These are phyloP conservation scores for Diorhabda sublineata DNA, from an alignment of 1,140 invertebrate genomes.

Conservation along the genomic window DNA sequence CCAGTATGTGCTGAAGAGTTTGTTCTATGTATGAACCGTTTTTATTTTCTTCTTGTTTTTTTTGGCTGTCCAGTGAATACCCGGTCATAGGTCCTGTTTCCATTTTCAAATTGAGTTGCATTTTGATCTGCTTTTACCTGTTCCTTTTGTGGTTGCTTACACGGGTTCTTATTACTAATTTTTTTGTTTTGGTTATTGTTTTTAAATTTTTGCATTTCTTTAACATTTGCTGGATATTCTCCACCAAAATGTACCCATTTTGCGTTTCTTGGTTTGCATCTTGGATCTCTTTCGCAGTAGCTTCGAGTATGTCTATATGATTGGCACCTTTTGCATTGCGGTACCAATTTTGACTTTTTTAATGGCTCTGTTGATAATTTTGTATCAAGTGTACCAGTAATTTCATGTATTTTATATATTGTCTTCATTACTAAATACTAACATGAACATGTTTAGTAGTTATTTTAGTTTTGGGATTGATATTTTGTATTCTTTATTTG, in stretches of 20 bases:
- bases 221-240: constrained; percentile 40
- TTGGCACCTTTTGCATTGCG: constrained; percentile 25
- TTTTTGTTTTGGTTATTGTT: constrained; percentile 10
- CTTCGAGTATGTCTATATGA: constrained; percentile 20
- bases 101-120: neutral
- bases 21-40: constrained; percentile 7
- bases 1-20: constrained; percentile 20
- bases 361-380: constrained; percentile 19
- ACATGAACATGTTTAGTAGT: constrained; percentile 26
- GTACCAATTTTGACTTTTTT: neutral
- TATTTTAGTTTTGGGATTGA: constrained; percentile 23
- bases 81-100: neutral
- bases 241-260: constrained; percentile 38
- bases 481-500: constrained; percentile 7
- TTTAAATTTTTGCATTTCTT: constrained; percentile 26
- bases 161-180: too few species aligned
- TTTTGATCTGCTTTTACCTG: neutral
- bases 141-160: neutral
- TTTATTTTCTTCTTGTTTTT: neutral
- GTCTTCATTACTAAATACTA: constrained; percentile 20
- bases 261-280: constrained; percentile 27
- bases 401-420: constrained; percentile 15
- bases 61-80: neutral
- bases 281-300: constrained; percentile 19
- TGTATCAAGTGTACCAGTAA: constrained; percentile 17